Conservation (phyloP, 1,140 invertebrate species). For the Anastrepha obliqua region DNA sequence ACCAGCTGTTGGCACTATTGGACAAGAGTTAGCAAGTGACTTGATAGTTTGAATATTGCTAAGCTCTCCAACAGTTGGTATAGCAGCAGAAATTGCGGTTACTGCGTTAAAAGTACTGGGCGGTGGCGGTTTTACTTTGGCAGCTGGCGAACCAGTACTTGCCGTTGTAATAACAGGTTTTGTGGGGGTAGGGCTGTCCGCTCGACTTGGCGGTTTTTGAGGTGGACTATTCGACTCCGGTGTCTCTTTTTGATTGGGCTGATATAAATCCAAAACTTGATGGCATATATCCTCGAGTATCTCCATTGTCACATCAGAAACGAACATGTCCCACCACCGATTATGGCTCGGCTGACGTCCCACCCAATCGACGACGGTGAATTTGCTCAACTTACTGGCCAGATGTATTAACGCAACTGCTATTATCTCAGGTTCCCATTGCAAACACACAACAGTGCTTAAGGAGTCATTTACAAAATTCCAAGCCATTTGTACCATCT, state of each 20-base stretch:
- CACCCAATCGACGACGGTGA: constrained; percentile 95
- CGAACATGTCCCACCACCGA: constrained; percentile 98
- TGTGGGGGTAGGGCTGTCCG: constrained; percentile 66
- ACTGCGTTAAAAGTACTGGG: constrained; percentile 30
- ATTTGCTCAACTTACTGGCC: constrained; percentile 96
- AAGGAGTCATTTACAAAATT: constrained; percentile 99
- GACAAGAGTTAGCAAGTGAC: constrained; percentile 51
- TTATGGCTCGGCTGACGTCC: constrained; percentile 87
- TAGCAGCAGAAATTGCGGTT: constrained; percentile 13
- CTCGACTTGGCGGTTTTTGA: constrained; percentile 75
- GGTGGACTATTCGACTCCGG: constrained; percentile 79
- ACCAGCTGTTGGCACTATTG: not conserved
- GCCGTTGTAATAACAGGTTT: constrained; percentile 57
- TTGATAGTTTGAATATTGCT: constrained; percentile 58
- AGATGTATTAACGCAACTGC: constrained; percentile 98
- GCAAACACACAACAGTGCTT: constrained; percentile 96
- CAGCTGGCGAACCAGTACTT: constrained; percentile 52
- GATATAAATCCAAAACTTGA: constrained; percentile 91
- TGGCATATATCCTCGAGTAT: constrained; percentile 98
- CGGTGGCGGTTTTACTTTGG: constrained; percentile 55
- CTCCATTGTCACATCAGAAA: constrained; percentile 93
- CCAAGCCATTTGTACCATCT: constrained; percentile 99
- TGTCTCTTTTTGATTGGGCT: constrained; percentile 77
- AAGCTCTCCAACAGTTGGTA: constrained; percentile 60
- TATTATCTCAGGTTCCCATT: constrained; percentile 99